phyloP scores from a whole-genome alignment of 2,113 vertebrate genomes.

The Sminthopsis crassicaudata region DNA sequence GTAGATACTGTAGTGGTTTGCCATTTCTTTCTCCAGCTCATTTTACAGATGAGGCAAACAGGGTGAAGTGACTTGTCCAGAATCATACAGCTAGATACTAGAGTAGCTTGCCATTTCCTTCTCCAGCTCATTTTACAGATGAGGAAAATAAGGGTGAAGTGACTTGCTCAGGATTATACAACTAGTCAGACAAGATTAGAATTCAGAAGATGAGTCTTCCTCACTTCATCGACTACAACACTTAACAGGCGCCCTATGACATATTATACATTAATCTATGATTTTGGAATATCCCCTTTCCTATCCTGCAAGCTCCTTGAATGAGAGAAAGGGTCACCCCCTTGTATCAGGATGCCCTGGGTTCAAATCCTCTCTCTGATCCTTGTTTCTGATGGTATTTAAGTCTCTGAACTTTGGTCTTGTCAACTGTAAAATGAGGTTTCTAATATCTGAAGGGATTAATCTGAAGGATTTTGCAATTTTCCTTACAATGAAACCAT shows the following conservation, averaged over 20 bases:
- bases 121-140: no score
- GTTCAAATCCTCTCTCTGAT: background rate
- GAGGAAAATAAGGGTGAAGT: no score
- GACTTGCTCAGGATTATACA: background rate
- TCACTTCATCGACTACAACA: background rate
- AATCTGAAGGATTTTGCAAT: background rate
- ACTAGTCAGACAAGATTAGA: background rate
- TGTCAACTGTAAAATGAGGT: background rate
- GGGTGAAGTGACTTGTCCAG: no score
- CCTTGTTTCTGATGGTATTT: background rate
- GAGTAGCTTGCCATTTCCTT: no score
- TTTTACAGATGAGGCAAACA: no score
- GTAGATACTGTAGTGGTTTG: no score
- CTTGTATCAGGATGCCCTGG: background rate
- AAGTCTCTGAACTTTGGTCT: background rate
- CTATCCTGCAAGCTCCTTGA: background rate
- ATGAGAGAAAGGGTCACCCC: background rate
- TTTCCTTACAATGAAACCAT: background rate
- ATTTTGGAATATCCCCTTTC: background rate
- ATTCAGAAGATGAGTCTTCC: background rate
- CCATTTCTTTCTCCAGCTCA: no score
- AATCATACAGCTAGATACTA: no score
- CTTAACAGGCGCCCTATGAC: background rate
- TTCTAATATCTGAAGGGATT: background rate
- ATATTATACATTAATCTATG: background rate